Conservation (phyloP, 2,797 vertebrate genomes). For the Phoeniculus purpureus region DNA sequence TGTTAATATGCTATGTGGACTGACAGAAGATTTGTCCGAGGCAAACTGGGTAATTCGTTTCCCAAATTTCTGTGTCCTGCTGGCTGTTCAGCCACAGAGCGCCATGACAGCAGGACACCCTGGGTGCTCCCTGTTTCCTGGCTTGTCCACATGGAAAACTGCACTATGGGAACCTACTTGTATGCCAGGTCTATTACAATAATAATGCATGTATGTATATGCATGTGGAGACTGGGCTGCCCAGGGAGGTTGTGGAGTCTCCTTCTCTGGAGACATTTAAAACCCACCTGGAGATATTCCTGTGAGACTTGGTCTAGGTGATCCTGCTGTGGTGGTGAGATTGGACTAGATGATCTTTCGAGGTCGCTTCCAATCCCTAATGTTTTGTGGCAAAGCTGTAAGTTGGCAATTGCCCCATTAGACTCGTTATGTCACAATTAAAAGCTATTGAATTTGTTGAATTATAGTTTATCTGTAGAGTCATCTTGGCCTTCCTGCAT, state of each 20-base stretch:
- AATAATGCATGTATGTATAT: neutral
- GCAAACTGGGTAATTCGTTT: neutral
- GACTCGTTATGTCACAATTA: neutral
- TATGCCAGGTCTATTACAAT: neutral
- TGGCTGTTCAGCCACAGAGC: neutral
- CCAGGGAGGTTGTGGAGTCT: no score
- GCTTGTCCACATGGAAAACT: neutral
- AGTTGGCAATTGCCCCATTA: neutral
- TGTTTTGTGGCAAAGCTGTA: neutral
- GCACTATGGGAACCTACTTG: neutral
- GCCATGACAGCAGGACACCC: neutral
- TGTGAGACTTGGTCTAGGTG: no score
- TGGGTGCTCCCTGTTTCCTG: neutral
- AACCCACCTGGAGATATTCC: no score
- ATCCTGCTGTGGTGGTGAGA: no score
- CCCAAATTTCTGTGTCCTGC: neutral
- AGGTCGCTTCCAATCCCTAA: no score
- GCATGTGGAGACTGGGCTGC: neutral
- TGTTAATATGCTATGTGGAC: neutral
- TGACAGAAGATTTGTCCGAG: neutral
- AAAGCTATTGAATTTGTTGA: neutral
- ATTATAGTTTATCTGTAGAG: neutral
- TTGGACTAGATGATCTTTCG: no score
- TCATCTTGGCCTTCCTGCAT: neutral
- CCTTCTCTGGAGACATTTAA: no score